These are phyloP conservation scores for Zeus faber DNA, from an alignment of 2,113 vertebrate genomes.

Conservation along the genomic window DNA sequence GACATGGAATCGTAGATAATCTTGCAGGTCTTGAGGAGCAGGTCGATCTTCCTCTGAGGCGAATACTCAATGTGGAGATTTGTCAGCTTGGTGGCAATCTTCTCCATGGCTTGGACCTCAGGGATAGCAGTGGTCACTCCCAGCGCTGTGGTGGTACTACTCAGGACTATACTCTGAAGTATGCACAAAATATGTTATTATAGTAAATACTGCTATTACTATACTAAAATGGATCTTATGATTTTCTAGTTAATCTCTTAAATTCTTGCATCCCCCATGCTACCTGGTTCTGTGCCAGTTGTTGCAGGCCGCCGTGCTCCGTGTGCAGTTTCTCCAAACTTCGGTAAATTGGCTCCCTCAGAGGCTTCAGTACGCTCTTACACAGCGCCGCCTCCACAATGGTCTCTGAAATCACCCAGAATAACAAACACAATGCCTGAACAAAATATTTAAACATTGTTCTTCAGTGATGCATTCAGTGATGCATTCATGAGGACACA, in stretches of 20 bases:
- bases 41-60: slow-evolving; percentile 90
- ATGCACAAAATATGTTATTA: not conserved
- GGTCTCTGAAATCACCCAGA: slow-evolving; percentile 70
- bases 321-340: slow-evolving; percentile 83
- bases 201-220: no score
- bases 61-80: slow-evolving; percentile 90
- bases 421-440: not conserved
- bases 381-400: slow-evolving; percentile 88
- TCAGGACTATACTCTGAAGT: slow-evolving; percentile 72
- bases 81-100: slow-evolving; percentile 86
- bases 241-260: no score
- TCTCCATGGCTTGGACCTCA: slow-evolving; percentile 85
- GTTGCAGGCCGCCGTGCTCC: slow-evolving; percentile 75
- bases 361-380: slow-evolving; percentile 93
- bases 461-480: no score
- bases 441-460: not conserved
- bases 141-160: slow-evolving; percentile 90
- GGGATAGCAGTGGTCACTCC: slow-evolving; percentile 91
- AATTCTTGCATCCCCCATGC: no score
- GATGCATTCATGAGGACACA: no score
- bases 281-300: slow-evolving; percentile 87
- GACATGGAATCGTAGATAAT: slow-evolving; percentile 98
- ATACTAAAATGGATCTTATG: no score
- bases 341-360: slow-evolving; percentile 82
- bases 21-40: slow-evolving; percentile 94